Evolutionary conservation across 2,113 vertebrate species (phyloP), one percentile per base, ranked within the genome.

Genomic region (Anhinga rufa): DNA sequence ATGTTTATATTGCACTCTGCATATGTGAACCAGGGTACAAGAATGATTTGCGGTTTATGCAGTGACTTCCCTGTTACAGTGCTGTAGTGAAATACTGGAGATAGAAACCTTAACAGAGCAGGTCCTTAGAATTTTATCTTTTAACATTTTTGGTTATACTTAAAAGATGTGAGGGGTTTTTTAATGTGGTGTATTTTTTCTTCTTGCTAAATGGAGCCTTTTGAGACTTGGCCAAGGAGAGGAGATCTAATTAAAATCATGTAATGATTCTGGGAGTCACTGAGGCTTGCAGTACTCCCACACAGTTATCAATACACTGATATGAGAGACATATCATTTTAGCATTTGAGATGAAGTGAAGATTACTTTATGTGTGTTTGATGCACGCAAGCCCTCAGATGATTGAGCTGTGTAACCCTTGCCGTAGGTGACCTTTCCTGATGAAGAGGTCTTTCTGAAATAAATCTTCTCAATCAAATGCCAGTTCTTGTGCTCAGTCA

Each of bases 221-320:
- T 62, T 89, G 90, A 80, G 75, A 77, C 29, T 86, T 92, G 32
- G 42, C 70, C 38, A 86, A 80, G 78, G n/a, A 93, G 38, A 80
- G 36, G 17, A 84, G 29, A 77, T 88, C 68, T 94, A 88, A 88
- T 90, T 88, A 88, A 86, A 95, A 93, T 86, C 57, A 32, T 86
- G 29, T 93, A 86, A 86, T 88, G 64, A 90, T 92, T 90, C 51
- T 92, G 92, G 48, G 68, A 90, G 60, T 90, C 42, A 66, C 48
- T 78, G 68, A 70, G 57, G 24, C 54, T 93, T 86, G 68, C 68
- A 74, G 38, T 78, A 83, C 48, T 86, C 79, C 68, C 38, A 69
- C 71, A 64, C 20, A 3, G 81, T 92, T 93, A 75, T 90, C 82
- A 90, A 81, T 90, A 86, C 14, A 40, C 22, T 65, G 32, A 88